Percentiles rank a stretch among this genome's conserved stretches.
These are phyloP conservation scores for Chymomyza costata DNA, from an alignment of 1,140 invertebrate species.

Conservation along the genomic window DNA sequence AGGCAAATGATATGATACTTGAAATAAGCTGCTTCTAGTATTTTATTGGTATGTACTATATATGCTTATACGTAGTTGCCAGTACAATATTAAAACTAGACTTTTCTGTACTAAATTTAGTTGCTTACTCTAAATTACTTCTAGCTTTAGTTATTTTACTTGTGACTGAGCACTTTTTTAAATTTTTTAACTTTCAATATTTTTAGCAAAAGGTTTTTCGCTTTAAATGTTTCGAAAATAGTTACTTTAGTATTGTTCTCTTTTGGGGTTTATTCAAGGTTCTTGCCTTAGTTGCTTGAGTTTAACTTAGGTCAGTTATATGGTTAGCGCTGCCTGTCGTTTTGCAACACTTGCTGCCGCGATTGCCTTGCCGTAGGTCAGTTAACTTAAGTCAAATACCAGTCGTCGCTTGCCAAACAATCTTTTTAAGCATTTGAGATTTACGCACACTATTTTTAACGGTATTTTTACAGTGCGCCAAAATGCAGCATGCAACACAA, in stretches of 20 bases:
- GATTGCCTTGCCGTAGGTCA: constrained; percentile 50
- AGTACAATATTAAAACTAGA: too few relatives aligned
- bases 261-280: too few relatives aligned
- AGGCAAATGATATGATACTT: constrained; percentile 45
- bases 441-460: neutral
- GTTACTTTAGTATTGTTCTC: constrained; percentile 29
- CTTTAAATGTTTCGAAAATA: too few relatives aligned
- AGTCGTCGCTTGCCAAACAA: neutral
- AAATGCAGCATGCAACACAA: constrained; percentile 11
- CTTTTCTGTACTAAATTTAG: too few relatives aligned
- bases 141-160: too few relatives aligned
- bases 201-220: constrained; percentile 4
- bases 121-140: too few relatives aligned
- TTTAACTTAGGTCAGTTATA: constrained; percentile 44
- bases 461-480: neutral
- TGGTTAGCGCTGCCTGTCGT: neutral
- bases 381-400: constrained; percentile 17
- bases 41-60: constrained; percentile 14
- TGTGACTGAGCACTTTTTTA: too few relatives aligned
- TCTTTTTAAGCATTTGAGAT: neutral
- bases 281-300: neutral
- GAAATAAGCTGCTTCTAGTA: constrained; percentile 4
- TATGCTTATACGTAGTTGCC: too few relatives aligned
- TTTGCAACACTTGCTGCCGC: neutral
- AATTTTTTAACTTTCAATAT: neutral